Evolutionary conservation across 2,888 invertebrate genomes (phyloP).

Genomic region (Drosophila multiciliata): DNA sequence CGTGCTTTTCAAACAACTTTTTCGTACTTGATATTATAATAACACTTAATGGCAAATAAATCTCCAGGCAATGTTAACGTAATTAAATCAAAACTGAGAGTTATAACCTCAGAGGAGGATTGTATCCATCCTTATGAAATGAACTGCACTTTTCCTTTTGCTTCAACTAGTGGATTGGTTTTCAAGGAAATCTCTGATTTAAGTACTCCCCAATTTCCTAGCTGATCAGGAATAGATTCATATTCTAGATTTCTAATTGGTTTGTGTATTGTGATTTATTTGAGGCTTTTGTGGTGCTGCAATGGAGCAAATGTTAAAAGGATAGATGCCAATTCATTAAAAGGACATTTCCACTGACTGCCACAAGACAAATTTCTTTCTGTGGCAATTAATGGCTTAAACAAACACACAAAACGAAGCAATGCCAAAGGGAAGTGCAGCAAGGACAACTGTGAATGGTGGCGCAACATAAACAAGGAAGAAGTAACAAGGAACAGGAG

Average conservation of each 20-base stretch:
- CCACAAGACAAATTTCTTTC: constrained; percentile 46
- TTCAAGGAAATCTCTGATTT: background rate
- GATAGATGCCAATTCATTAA: constrained; percentile 55
- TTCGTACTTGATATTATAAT: constrained; percentile 52
- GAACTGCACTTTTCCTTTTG: background rate
- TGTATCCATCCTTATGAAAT: background rate
- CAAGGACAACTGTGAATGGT: constrained; percentile 26
- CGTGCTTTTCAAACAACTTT: constrained; percentile 69
- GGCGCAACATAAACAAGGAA: constrained; percentile 21
- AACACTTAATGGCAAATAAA: constrained; percentile 70
- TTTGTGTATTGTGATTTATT: constrained; percentile 36
- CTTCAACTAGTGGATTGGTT: no score
- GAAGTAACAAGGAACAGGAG: background rate
- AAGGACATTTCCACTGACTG: constrained; percentile 50
- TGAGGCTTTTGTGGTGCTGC: constrained; percentile 32
- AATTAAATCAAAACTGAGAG: constrained; percentile 60
- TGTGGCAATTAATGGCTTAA: constrained; percentile 66
- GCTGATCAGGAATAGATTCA: background rate
- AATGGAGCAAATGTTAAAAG: constrained; percentile 44
- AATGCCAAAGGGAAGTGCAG: constrained; percentile 30
- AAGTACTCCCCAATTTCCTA: background rate
- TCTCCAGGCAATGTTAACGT: constrained; percentile 59
- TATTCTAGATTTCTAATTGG: constrained; percentile 12
- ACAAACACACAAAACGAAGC: constrained; percentile 37
- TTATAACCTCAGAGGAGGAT: background rate